Conservation (phyloP, 64 coral and sea anemone species). For the Acropora yongei region DNA sequence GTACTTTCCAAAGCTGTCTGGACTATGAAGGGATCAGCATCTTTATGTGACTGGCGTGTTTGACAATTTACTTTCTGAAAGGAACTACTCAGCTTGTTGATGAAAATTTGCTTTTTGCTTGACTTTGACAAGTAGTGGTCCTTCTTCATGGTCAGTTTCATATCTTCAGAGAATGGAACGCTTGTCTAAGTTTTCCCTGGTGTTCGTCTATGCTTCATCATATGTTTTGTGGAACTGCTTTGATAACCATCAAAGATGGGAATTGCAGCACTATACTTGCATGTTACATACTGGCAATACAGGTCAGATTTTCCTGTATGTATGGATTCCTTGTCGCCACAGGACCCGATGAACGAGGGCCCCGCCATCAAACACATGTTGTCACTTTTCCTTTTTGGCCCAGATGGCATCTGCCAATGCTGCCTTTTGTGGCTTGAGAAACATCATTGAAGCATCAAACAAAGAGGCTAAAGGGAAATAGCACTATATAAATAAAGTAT, state of each 20-base stretch:
- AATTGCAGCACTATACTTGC: too few species aligned
- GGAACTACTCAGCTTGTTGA: constrained; percentile 15
- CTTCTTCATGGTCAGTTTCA: constrained; percentile 48
- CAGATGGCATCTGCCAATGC: constrained; percentile 49
- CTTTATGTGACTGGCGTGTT: background rate
- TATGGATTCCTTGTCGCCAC: too few species aligned
- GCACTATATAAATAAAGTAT: too few species aligned
- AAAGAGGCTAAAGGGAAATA: background rate
- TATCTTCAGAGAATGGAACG: constrained; percentile 27
- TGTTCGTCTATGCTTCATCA: background rate
- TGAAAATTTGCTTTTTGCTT: constrained; percentile 44
- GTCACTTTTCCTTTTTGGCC: background rate
- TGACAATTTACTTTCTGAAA: background rate
- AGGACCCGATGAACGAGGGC: too few species aligned
- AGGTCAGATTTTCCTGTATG: too few species aligned
- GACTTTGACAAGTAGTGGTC: constrained; percentile 8
- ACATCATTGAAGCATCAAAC: constrained; percentile 44
- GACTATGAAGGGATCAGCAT: constrained; percentile 35
- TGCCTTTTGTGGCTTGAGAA: constrained; percentile 42
- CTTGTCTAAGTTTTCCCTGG: background rate
- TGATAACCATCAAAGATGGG: constrained; percentile 56
- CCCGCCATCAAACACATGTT: too few species aligned
- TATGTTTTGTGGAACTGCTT: constrained; percentile 30
- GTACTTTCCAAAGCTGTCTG: background rate
- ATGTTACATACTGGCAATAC: too few species aligned